phyloP scores from a whole-genome alignment of 1,140 invertebrate species.

The Zaprionus ghesquierei region DNA sequence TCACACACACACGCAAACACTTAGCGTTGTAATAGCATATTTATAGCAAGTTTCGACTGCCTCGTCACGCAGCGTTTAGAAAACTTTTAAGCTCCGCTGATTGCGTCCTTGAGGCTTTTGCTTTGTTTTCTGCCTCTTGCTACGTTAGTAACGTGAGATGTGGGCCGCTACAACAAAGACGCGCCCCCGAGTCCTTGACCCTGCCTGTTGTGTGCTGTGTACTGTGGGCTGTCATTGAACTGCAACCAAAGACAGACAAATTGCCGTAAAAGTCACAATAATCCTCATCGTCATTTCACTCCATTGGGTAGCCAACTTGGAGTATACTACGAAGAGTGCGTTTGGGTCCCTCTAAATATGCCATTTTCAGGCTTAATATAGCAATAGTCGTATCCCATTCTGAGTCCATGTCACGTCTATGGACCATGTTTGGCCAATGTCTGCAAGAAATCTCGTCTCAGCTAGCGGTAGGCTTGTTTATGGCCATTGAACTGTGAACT shows the following conservation, averaged over 20 bases:
- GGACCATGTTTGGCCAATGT: constrained; percentile 34
- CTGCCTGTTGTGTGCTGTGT: constrained; percentile 1
- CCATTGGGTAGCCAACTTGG: constrained; percentile 47
- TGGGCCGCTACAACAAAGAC: neutral
- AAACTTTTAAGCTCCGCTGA: constrained; percentile 62
- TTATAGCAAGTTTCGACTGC: constrained; percentile 53
- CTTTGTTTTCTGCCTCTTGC: constrained; percentile 11
- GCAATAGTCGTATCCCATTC: constrained; percentile 43
- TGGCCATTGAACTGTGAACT: constrained; percentile 34
- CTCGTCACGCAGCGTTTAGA: constrained; percentile 28
- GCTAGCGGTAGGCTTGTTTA: constrained; percentile 28
- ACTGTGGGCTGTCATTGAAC: constrained; percentile 38
- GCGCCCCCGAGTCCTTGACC: constrained; percentile 56
- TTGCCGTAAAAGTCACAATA: constrained; percentile 62
- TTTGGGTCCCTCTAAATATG: constrained; percentile 16
- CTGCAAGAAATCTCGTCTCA: constrained; percentile 48
- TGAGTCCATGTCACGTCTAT: constrained; percentile 49
- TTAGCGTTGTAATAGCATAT: constrained; percentile 28
- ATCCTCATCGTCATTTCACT: constrained; percentile 54
- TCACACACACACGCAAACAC: neutral
- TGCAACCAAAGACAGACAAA: constrained; percentile 66
- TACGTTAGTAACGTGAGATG: constrained; percentile 10
- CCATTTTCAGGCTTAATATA: constrained; percentile 53
- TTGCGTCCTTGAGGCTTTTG: constrained; percentile 51
- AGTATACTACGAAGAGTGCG: constrained; percentile 25